Percentiles rank a stretch among this genome's conserved stretches.
Conservation (phyloP, 2,888 invertebrate genomes). For the Eristalis pertinax region DNA sequence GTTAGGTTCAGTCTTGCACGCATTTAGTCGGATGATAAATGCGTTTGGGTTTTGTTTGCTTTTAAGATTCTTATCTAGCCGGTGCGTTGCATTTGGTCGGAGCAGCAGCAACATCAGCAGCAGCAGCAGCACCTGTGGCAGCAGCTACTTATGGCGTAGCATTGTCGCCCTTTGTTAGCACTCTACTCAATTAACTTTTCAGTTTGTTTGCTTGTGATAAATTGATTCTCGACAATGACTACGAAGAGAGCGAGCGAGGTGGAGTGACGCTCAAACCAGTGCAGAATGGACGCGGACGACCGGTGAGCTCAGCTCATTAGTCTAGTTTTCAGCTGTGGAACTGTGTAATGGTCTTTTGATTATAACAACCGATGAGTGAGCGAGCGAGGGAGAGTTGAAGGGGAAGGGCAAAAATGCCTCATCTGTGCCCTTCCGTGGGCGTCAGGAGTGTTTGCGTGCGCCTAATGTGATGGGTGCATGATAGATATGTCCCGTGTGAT, state of each 20-base stretch:
- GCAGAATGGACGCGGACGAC: not conserved
- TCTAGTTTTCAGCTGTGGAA: slow-evolving; percentile 29
- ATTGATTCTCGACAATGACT: slow-evolving; percentile 29
- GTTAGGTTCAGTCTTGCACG: slow-evolving; percentile 34
- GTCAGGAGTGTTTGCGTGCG: slow-evolving; percentile 23
- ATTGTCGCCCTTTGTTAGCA: slow-evolving; percentile 50
- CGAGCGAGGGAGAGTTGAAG: not conserved
- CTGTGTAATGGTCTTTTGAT: slow-evolving; percentile 63
- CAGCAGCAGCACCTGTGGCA: slow-evolving; percentile 17
- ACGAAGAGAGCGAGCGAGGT: not conserved
- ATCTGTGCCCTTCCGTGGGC: slow-evolving; percentile 2
- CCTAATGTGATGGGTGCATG: slow-evolving; percentile 39
- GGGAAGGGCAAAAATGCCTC: not conserved
- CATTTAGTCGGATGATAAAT: slow-evolving; percentile 51
- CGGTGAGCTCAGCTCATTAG: slow-evolving; percentile 53
- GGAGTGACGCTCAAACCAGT: not conserved
- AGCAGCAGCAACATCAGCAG: slow-evolving; percentile 5
- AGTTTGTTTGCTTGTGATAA: slow-evolving; percentile 54
- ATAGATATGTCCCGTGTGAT: slow-evolving; percentile 46
- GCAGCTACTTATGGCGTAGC: slow-evolving; percentile 17
- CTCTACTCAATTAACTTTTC: slow-evolving; percentile 63
- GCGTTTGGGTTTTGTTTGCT: slow-evolving; percentile 53
- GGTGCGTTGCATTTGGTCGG: slow-evolving; percentile 38
- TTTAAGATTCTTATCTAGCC: slow-evolving; percentile 57
- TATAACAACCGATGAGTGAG: slow-evolving; percentile 28